These are phyloP conservation scores for Poecilia velifera DNA, from an alignment of 2,797 vertebrate species.

Conservation along the genomic window DNA sequence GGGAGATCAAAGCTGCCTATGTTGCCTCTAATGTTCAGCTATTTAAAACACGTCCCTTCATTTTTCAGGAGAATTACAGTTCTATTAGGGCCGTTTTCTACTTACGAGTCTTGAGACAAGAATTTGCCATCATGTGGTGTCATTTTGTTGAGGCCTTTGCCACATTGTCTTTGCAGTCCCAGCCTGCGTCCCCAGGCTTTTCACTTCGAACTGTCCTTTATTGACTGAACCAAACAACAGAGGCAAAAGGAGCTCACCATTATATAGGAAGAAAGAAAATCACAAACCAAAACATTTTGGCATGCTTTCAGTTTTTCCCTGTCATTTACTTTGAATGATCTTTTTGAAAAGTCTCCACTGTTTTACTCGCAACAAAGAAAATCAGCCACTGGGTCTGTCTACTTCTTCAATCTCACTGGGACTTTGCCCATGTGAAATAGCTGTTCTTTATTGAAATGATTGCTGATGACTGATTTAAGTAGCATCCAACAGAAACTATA, in stretches of 20 bases:
- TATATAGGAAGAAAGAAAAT: conserved; percentile 8
- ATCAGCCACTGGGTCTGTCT: neutral
- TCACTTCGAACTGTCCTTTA: conserved; percentile 28
- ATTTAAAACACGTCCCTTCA: conserved; percentile 16
- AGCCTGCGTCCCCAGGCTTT: conserved; percentile 12
- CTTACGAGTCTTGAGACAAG: conserved; percentile 14
- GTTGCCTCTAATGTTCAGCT: conserved; percentile 27
- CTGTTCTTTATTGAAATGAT: neutral
- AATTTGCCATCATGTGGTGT: conserved; percentile 10
- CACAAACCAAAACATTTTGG: conserved; percentile 14
- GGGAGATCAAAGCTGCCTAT: conserved; percentile 2
- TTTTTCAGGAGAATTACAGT: conserved; percentile 18
- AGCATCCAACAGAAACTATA: neutral
- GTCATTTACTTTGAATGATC: conserved; percentile 14
- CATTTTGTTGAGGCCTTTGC: conserved; percentile 27
- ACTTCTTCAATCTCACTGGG: neutral
- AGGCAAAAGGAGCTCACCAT: conserved; percentile 13
- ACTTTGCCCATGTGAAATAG: neutral
- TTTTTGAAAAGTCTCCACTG: neutral
- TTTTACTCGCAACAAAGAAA: conserved; percentile 8
- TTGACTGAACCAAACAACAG: conserved; percentile 17
- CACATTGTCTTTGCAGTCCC: conserved; percentile 12
- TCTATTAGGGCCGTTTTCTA: conserved; percentile 8
- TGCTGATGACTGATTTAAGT: neutral
- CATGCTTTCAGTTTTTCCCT: conserved; percentile 2